Evolutionary conservation across 64 coral and sea anemone genomes (phyloP).

Genomic region (Montipora foliosa): DNA sequence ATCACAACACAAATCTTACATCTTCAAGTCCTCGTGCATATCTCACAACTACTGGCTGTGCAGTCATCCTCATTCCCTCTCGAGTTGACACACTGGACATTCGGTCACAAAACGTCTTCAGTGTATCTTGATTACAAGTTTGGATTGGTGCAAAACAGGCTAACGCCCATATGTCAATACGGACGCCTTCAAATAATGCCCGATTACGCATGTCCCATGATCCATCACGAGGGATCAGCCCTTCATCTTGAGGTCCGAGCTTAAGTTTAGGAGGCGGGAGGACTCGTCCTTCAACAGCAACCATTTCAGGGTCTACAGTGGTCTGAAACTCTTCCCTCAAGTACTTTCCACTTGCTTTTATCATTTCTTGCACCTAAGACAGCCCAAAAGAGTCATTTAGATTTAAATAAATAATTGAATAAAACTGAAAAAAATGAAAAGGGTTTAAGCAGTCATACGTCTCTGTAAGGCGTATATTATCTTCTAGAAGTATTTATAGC

Average conservation of each 20-base stretch:
- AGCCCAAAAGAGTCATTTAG: neutral
- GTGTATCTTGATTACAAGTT: constrained; percentile 31
- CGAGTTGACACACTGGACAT: constrained; percentile 24
- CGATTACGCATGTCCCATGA: constrained; percentile 87
- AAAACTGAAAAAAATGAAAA: too few relatives aligned
- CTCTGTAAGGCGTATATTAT: too few relatives aligned
- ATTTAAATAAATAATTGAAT: too few relatives aligned
- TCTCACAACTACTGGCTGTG: neutral
- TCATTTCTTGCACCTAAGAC: constrained; percentile 63
- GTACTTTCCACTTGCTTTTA: constrained; percentile 45
- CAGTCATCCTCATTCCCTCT: constrained; percentile 65
- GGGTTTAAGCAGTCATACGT: too few relatives aligned
- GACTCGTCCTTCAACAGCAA: constrained; percentile 69
- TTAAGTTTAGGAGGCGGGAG: constrained; percentile 69
- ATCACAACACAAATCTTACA: neutral
- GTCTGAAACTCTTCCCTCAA: constrained; percentile 76
- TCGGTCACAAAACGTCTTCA: constrained; percentile 15
- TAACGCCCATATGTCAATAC: constrained; percentile 73
- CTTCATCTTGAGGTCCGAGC: constrained; percentile 48
- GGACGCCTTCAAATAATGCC: constrained; percentile 41
- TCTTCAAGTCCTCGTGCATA: neutral
- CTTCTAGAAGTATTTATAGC: too few relatives aligned
- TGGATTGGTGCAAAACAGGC: constrained; percentile 28
- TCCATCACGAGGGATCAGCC: constrained; percentile 67
- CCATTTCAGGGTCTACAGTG: constrained; percentile 72